phyloP scores from a whole-genome alignment of 2,797 vertebrate species.

The Triplophysa bombifrons region DNA sequence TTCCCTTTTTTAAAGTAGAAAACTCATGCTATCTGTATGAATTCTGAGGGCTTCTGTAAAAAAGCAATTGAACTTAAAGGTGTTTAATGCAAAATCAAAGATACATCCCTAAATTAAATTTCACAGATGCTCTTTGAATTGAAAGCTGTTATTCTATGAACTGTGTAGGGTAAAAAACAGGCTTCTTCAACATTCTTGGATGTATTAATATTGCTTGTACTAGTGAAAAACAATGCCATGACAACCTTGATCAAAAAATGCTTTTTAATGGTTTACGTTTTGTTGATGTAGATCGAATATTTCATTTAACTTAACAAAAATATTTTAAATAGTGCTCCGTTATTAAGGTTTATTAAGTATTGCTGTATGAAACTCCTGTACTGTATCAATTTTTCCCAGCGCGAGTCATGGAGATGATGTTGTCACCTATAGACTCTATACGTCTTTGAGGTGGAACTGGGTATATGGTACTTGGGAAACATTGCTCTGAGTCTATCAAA shows the following conservation, averaged over 20 bases:
- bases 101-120: not conserved
- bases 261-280: not conserved
- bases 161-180: not conserved
- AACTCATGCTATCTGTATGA: too few species aligned
- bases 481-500: slow-evolving; percentile 19
- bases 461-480: not conserved
- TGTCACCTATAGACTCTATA: slow-evolving; percentile 15
- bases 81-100: not conserved
- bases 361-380: not conserved
- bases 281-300: not conserved
- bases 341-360: too few species aligned
- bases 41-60: too few species aligned
- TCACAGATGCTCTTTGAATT: not conserved
- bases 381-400: not conserved
- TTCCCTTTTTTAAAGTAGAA: too few species aligned
- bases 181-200: not conserved
- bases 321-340: too few species aligned
- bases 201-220: not conserved
- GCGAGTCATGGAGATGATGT: slow-evolving; percentile 7
- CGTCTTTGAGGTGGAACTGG: slow-evolving; percentile 29
- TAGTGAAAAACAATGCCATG: not conserved
- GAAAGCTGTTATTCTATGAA: not conserved
- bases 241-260: not conserved
- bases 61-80: not conserved
- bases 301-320: too few species aligned